Evolutionary conservation across 2,113 vertebrate species (phyloP), one percentile per base, ranked within the genome.

Genomic region (Sigmodon hispidus): DNA sequence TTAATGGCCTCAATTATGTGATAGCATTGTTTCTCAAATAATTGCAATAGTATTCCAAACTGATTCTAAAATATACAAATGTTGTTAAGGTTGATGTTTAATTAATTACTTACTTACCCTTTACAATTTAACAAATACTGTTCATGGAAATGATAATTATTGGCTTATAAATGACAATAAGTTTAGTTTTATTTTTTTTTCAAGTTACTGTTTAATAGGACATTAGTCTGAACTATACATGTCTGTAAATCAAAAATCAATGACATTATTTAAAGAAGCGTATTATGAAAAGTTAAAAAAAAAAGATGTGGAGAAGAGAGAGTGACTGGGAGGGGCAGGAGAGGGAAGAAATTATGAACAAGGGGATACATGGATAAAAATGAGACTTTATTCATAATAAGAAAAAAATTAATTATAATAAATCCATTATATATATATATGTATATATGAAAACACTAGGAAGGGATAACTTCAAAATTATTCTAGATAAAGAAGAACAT

Each of bases 1-100:
- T 65, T 93, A 87, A 93, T 97, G 69, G 16, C 34, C 77, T 96
- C 93, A 94, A 91, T 91, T 91, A 90, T 65, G 72, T 93, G 61
- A 81, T 89, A 57, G n/a, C 48, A 89, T 7, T 88, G 16, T 85
- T 95, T 94, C 48, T 92, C 72, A 92, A 93, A 57, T 89, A 26
- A 59, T 11, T 95, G 61, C 88, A 75, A 75, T 92, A 93, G 77
- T 26, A 79, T 91, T 36, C 48, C 48, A 92, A 95, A 89, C 43
- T 69, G 21, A 92, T 89, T 43, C 43, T 29, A 95, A 95, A 83
- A 36, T 81, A 70, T 65, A 43, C 26, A 61, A 90, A 10, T 59
- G 16, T 3, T 86, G 19, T 91, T 81, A 92, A 94, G 16, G 40
- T 80, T 57, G 4, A 87, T 90, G 17, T 93, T 96, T 93, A 87